These are phyloP conservation scores for Lagocephalus sceleratus DNA, from an alignment of 2,797 vertebrate genomes.

Conservation along the genomic window DNA sequence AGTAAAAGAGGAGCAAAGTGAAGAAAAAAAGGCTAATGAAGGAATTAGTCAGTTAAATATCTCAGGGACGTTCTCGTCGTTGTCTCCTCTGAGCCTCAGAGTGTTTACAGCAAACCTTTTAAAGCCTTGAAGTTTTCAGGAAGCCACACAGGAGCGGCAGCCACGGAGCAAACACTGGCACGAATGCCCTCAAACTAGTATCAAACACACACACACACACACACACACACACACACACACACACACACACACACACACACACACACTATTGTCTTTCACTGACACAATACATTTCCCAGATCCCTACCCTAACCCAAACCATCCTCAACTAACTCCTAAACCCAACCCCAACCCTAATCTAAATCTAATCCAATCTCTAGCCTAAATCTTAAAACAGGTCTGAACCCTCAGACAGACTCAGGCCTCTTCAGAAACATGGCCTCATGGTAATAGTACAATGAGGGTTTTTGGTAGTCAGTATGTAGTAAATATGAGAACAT, in stretches of 20 bases:
- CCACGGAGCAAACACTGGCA: constrained; percentile 54
- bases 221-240: background rate
- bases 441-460: too few relatives aligned
- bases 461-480: constrained; percentile 31
- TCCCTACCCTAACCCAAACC: too few relatives aligned
- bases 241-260: too few relatives aligned
- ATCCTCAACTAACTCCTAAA: too few relatives aligned
- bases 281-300: too few relatives aligned
- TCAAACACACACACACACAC: constrained; percentile 5
- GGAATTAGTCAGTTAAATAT: constrained; percentile 70
- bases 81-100: constrained; percentile 37
- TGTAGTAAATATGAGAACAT: too few relatives aligned
- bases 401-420: too few relatives aligned
- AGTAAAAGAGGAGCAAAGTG: constrained; percentile 34
- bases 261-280: too few relatives aligned
- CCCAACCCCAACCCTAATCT: too few relatives aligned
- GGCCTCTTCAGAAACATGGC: too few relatives aligned
- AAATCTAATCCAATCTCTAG: too few relatives aligned
- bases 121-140: constrained; percentile 52
- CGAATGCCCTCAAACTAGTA: constrained; percentile 65
- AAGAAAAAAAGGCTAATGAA: constrained; percentile 24
- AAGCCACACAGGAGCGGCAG: constrained; percentile 56
- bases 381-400: too few relatives aligned
- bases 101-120: constrained; percentile 58
- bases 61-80: constrained; percentile 61